Conservation (phyloP, 2,113 vertebrate species). For the Cyanoderma ruficeps region DNA sequence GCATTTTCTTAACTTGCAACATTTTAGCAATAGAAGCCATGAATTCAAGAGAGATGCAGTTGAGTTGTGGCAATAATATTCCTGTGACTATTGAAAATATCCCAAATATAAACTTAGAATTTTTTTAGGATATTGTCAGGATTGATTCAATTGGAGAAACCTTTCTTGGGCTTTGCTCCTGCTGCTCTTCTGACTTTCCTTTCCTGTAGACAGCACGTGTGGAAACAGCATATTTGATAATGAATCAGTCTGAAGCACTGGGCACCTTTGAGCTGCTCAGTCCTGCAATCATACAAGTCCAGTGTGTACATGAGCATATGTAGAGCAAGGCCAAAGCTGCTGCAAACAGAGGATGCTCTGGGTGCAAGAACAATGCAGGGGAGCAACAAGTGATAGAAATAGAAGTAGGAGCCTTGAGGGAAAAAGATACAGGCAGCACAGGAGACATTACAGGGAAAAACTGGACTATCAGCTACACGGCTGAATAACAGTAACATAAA, state of each 20-base stretch:
- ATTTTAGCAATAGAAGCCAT: background rate
- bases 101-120: background rate
- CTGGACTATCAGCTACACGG: background rate
- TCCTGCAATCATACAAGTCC: background rate
- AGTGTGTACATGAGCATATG: accelerated
- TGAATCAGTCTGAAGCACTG: background rate
- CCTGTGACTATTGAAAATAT: background rate
- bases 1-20: background rate
- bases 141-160: background rate
- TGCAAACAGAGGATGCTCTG: background rate
- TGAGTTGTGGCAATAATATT: background rate
- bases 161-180: background rate
- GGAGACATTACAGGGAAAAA: background rate
- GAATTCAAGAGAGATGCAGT: background rate
- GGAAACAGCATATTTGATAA: background rate
- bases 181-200: background rate
- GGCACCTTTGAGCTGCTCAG: background rate
- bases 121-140: background rate
- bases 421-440: background rate
- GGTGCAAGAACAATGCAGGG: background rate
- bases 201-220: background rate
- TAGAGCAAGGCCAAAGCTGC: background rate
- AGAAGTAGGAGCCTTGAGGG: background rate
- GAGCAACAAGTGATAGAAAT: background rate
- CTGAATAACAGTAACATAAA: background rate